Evolutionary conservation across 2,113 vertebrate genomes (phyloP).

Genomic region (Pangasianodon gigas): DNA sequence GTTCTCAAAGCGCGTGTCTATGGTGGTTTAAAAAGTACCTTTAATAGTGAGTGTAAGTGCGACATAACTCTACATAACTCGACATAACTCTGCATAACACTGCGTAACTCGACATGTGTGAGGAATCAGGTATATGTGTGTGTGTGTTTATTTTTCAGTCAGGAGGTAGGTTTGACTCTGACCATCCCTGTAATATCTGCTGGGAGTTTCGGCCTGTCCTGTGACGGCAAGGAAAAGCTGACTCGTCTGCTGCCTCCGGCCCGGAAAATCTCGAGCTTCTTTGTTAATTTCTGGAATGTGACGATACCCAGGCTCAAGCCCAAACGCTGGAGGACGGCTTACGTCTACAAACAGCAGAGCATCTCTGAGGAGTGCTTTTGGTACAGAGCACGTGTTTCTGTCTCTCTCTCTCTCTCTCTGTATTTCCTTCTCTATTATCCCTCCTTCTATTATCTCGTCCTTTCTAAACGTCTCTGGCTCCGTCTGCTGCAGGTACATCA

Average conservation of each 20-base stretch:
- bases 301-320: constrained; percentile 66
- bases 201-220: constrained; percentile 93
- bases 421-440: neutral
- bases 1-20: neutral
- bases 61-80: neutral
- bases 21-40: neutral
- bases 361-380: constrained; percentile 86
- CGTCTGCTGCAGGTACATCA: constrained; percentile 83
- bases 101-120: neutral
- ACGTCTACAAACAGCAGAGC: constrained; percentile 80
- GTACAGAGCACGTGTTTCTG: constrained; percentile 60
- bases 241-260: constrained; percentile 89
- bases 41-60: neutral
- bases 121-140: neutral
- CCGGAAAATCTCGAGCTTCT: constrained; percentile 83
- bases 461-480: neutral
- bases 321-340: constrained; percentile 74
- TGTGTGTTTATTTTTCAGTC: constrained; percentile 63
- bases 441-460: neutral
- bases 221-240: constrained; percentile 86
- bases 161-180: constrained; percentile 78
- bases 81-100: too few relatives aligned
- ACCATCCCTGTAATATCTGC: constrained; percentile 89
- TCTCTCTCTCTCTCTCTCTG: neutral
- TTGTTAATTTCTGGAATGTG: constrained; percentile 76